Conservation (phyloP, 2,113 vertebrate species). For the Opisthocomus hoazin region DNA sequence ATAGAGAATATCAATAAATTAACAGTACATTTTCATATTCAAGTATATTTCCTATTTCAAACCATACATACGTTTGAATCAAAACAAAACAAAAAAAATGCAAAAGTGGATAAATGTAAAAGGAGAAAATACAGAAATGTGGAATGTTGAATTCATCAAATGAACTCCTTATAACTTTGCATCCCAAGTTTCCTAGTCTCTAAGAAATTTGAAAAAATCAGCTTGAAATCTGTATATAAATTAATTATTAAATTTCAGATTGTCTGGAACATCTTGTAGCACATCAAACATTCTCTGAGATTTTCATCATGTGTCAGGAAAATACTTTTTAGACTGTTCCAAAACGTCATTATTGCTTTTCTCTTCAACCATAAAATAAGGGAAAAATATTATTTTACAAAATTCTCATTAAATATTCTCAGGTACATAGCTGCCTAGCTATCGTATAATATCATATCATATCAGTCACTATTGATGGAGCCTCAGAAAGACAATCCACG, state of each 20-base stretch:
- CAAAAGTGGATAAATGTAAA: background rate
- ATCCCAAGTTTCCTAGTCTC: background rate
- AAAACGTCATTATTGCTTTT: background rate
- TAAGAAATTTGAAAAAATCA: background rate
- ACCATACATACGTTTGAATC: rapidly evolving
- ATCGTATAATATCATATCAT: background rate
- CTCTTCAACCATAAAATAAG: background rate
- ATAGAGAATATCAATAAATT: background rate
- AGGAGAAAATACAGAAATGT: background rate
- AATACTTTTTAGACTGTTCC: background rate
- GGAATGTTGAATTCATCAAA: background rate
- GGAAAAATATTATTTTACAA: background rate
- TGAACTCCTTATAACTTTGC: background rate
- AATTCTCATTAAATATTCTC: background rate
- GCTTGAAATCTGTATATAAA: background rate
- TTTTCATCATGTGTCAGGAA: background rate
- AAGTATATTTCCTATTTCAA: too few relatives aligned
- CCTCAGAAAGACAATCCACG: background rate
- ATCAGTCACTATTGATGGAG: background rate
- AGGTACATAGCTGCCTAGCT: background rate
- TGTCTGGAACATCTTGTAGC: background rate
- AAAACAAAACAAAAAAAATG: too few relatives aligned
- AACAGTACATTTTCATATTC: background rate
- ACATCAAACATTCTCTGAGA: background rate
- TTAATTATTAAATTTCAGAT: background rate